Evolutionary conservation across 2,888 invertebrate genomes (phyloP).

Genomic region (Nudaria mundana): DNA sequence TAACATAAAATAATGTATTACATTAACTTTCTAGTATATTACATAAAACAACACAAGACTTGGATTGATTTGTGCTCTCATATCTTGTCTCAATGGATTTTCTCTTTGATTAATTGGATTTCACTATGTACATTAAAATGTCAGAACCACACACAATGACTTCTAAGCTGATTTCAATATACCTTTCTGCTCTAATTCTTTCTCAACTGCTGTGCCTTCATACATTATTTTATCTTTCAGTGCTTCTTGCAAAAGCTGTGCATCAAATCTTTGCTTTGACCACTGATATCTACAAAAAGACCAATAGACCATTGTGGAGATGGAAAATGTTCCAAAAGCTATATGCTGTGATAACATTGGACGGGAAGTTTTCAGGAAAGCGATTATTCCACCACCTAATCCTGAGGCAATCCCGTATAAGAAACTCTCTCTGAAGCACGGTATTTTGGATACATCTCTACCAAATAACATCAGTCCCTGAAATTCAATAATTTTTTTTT

Average conservation of each 20-base stretch:
- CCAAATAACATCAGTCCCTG: conserved; percentile 85
- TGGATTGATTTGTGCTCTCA: too few species aligned
- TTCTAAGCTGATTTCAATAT: conserved; percentile 59
- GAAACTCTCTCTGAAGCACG: conserved; percentile 90
- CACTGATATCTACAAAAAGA: conserved; percentile 85
- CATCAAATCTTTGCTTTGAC: conserved; percentile 84
- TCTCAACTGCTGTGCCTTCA: conserved; percentile 83
- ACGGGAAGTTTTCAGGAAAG: conserved; percentile 89
- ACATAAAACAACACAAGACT: too few species aligned
- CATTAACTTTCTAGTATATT: too few species aligned
- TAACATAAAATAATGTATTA: too few species aligned
- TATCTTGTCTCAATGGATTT: too few species aligned
- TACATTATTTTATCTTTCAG: conserved; percentile 81
- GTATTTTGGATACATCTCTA: conserved; percentile 86
- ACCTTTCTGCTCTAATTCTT: conserved; percentile 65
- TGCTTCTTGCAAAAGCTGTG: conserved; percentile 82
- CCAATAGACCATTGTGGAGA: conserved; percentile 86
- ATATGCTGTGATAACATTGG: conserved; percentile 83
- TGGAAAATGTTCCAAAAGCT: conserved; percentile 84
- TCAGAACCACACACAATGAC: background rate
- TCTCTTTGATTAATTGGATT: background rate
- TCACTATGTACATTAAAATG: background rate
- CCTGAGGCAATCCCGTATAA: conserved; percentile 88
- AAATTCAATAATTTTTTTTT: conserved; percentile 24
- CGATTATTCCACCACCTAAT: conserved; percentile 82